Conservation (phyloP, 2,888 invertebrate species). For the Catocala sponsa region DNA sequence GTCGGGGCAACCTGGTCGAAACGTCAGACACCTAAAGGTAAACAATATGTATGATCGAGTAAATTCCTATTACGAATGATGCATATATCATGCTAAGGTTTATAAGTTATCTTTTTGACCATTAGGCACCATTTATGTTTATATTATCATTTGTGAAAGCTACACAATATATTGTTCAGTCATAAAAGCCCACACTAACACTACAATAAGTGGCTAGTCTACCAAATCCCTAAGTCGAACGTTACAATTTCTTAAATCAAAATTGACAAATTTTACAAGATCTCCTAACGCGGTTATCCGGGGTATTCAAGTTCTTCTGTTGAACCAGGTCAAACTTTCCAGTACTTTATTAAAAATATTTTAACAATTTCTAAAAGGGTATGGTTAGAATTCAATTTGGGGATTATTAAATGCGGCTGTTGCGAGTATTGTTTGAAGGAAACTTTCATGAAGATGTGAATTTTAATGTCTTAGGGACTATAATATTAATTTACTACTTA, state of each 20-base stretch:
- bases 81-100: too few species aligned
- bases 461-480: constrained; percentile 10
- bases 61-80: not conserved
- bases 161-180: too few species aligned
- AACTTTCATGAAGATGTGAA: constrained; percentile 14
- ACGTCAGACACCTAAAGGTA: too few species aligned
- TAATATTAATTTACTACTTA: not conserved
- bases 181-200: too few species aligned
- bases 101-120: too few species aligned
- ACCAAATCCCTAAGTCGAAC: constrained; percentile 15
- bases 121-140: too few species aligned
- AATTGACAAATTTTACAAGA: constrained; percentile 40
- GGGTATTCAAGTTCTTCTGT: constrained; percentile 31
- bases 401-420: constrained; percentile 11
- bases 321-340: constrained; percentile 36
- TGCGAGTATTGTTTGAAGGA: constrained; percentile 6
- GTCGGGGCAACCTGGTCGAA: too few species aligned
- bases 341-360: constrained; percentile 32
- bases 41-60: not conserved
- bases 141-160: too few species aligned
- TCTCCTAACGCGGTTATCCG: constrained; percentile 24
- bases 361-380: constrained; percentile 18
- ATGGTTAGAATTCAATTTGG: constrained; percentile 25
- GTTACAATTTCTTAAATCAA: constrained; percentile 42
- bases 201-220: constrained; percentile 12